phyloP scores from a whole-genome alignment of 1,140 invertebrate species.

The Leucophenga varia region DNA sequence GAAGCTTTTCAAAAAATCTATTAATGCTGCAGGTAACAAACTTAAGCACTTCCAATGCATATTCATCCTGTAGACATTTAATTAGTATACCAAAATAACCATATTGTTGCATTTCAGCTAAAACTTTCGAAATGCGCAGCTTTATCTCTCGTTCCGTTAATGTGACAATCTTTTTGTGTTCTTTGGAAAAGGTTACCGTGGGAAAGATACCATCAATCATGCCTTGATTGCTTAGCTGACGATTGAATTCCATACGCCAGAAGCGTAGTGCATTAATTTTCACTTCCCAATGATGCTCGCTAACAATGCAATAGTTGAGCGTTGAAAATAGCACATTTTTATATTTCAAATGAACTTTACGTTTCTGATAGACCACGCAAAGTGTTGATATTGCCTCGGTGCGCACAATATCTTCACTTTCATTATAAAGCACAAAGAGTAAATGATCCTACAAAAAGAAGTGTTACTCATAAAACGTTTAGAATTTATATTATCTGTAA shows the following conservation, averaged over 20 bases:
- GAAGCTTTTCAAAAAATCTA: conserved; percentile 58
- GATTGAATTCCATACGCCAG: conserved; percentile 69
- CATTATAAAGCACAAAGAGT: conserved; percentile 64
- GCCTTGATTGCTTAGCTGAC: conserved; percentile 69
- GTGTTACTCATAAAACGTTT: not conserved
- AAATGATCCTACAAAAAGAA: conserved; percentile 63
- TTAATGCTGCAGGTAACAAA: conserved; percentile 61
- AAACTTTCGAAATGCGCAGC: conserved; percentile 64
- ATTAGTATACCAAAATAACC: conserved; percentile 70
- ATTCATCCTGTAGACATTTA: conserved; percentile 67
- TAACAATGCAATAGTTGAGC: conserved; percentile 65
- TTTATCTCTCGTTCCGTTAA: conserved; percentile 69
- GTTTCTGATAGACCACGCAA: conserved; percentile 66
- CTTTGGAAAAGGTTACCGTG: conserved; percentile 74
- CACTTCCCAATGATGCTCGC: conserved; percentile 79
- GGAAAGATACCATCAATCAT: conserved; percentile 79
- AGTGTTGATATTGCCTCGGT: conserved; percentile 69
- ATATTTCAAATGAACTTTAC: conserved; percentile 60
- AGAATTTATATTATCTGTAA: not conserved
- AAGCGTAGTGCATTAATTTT: conserved; percentile 70
- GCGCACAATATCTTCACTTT: conserved; percentile 74
- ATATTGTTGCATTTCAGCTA: conserved; percentile 66
- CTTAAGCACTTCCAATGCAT: conserved; percentile 70
- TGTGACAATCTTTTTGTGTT: conserved; percentile 73
- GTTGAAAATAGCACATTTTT: conserved; percentile 59